Base-by-base conservation (phyloP, 2,888 invertebrate species). In the Tetragonula carbonaria region DNA sequence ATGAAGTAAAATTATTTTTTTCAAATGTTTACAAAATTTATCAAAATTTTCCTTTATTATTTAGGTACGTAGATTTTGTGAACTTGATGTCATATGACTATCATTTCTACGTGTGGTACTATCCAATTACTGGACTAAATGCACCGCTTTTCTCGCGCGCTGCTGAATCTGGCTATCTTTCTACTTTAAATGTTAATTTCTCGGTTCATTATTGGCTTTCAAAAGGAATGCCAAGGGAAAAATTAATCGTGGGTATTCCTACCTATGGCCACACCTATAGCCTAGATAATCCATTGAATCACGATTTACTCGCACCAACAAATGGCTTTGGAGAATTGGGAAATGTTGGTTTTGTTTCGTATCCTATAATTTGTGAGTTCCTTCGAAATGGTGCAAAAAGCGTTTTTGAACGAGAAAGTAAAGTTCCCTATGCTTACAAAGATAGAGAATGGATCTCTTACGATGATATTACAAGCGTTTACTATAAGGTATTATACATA, bases 21-120 rank as follows among this genome's bases (percentile, higher is more conserved):
- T 23, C 23, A 23, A 23, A 23, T 57, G 13, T 33, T 38, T 65
- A 51, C 3, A 33, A 50, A 72, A 55, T 38, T 57, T 38, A 38
- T 50, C 6, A 21, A 13, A 65, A 45, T 45, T 45, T 4, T 16
- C 50, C 33, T 65, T 21, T 51, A n/a, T 76, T 81, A 94, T 94
- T 78, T 92, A 97, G 96, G 74, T 95, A 97, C 93, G 96, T 97
- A 0, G 98, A 98, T 94, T 98, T 96, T 95, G 96, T 98, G 0
- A 98, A 98, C 94, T 92, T 99, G n/a, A 98, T 98, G 98, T 96
- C 97, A 0, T 99, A 99, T 93, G 98, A 99, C 94, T 98, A 96
- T 92, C 98, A 98, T 94, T 97, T 96, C 92, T 98, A 96, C 92
- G 96, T 96, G 6, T 95, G 96, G 93, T 96, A 96, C 84, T 96